phyloP scores from a whole-genome alignment of 2,113 vertebrate species.

The Azemiops feae region DNA sequence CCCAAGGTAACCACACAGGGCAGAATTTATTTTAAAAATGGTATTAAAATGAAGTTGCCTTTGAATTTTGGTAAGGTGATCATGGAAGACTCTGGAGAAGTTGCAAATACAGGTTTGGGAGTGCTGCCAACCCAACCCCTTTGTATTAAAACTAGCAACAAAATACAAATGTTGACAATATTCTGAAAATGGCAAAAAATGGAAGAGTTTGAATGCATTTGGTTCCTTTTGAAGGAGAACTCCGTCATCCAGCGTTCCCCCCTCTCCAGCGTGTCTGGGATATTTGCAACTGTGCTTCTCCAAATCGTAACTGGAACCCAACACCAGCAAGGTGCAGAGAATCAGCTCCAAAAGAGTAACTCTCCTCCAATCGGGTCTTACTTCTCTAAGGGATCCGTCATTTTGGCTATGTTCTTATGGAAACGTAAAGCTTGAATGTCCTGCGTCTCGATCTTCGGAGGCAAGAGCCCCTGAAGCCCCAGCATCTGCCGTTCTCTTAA shows the following conservation, averaged over 20 bases:
- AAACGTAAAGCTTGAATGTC: slow-evolving; percentile 93
- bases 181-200: not conserved
- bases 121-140: not conserved
- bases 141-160: not conserved
- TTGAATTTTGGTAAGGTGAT: not conserved
- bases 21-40: not conserved
- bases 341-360: not conserved
- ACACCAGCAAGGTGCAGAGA: not conserved
- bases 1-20: not conserved
- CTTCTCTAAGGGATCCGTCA: slow-evolving; percentile 90
- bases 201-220: not conserved
- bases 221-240: not conserved
- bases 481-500: slow-evolving; percentile 89
- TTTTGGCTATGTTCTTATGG: slow-evolving; percentile 88
- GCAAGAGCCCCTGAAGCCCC: slow-evolving; percentile 91
- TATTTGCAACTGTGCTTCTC: no score
- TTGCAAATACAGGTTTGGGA: not conserved
- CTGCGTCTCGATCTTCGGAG: slow-evolving; percentile 95
- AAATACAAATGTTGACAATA: not conserved
- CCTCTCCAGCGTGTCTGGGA: not conserved
- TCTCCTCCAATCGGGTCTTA: slow-evolving; percentile 60
- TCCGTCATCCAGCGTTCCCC: not conserved
- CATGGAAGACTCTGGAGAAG: not conserved
- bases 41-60: not conserved
- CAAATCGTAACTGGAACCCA: not conserved